Percentiles rank a stretch among this genome's conserved stretches.
phyloP scores from a whole-genome alignment of 2,797 vertebrate genomes.

The Philypnodon macrostomus region DNA sequence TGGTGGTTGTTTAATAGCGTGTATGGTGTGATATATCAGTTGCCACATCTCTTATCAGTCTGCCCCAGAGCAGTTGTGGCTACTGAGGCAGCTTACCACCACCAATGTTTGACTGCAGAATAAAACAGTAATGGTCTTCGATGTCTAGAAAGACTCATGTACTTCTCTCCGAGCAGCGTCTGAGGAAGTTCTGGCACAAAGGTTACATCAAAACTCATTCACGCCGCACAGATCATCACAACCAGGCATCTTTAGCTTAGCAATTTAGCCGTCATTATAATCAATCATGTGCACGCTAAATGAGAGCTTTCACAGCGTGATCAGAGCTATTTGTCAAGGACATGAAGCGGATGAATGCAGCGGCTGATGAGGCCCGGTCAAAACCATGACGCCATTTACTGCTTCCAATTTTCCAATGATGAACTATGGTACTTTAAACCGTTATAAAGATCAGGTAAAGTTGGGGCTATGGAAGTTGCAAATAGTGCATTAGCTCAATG shows the following conservation, averaged over 20 bases:
- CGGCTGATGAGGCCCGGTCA: constrained; percentile 45
- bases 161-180: constrained; percentile 16
- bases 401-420: not conserved
- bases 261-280: constrained; percentile 50
- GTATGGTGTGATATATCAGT: too few relatives aligned
- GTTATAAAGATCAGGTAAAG: not conserved
- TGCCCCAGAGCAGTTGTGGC: constrained; percentile 20
- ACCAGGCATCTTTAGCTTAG: constrained; percentile 37
- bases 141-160: too few relatives aligned
- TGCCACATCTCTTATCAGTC: too few relatives aligned
- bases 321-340: constrained; percentile 56
- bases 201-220: constrained; percentile 30
- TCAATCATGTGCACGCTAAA: constrained; percentile 57
- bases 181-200: constrained; percentile 43
- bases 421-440: too few relatives aligned
- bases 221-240: constrained; percentile 23
- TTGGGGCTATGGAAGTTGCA: not conserved
- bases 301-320: constrained; percentile 59
- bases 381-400: constrained; percentile 10
- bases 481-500: not conserved
- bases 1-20: too few relatives aligned
- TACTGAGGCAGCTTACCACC: too few relatives aligned
- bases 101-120: too few relatives aligned
- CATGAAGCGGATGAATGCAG: constrained; percentile 42
- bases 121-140: too few relatives aligned